Conservation (phyloP, 2,888 invertebrate genomes). For the Dryomyza anilis region DNA sequence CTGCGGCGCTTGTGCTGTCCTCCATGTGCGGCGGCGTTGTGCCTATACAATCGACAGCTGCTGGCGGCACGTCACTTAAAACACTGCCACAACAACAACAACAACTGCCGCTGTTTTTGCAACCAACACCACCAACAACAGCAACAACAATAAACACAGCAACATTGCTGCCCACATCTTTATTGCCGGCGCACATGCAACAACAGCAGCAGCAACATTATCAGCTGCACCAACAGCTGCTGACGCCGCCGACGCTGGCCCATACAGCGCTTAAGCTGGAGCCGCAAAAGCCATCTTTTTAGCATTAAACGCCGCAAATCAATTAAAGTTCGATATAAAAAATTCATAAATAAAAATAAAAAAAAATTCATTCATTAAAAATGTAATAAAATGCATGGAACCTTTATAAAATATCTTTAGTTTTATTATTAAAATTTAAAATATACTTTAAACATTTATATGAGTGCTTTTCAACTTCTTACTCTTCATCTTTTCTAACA, state of each 20-base stretch:
- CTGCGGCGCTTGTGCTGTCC: conserved; percentile 52
- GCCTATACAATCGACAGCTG: background rate
- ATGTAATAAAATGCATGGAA: conserved; percentile 5
- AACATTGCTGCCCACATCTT: conserved; percentile 22
- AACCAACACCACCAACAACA: conserved; percentile 35
- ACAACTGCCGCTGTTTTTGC: conserved; percentile 40
- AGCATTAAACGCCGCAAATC: conserved; percentile 25
- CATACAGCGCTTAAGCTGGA: conserved; percentile 1
- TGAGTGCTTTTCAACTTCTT: conserved; percentile 9
- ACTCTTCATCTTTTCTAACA: conserved; percentile 9
- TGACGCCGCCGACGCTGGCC: background rate
- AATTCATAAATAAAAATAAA: conserved; percentile 15
- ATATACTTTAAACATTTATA: conserved; percentile 9
- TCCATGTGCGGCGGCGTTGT: conserved; percentile 45
- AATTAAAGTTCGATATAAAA: too few species aligned
- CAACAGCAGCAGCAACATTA: too few species aligned
- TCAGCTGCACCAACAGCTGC: conserved; percentile 17
- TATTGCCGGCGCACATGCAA: too few species aligned
- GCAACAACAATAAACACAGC: too few species aligned
- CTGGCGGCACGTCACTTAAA: conserved; percentile 31
- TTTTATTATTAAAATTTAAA: conserved; percentile 27
- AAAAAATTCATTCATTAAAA: conserved; percentile 3
- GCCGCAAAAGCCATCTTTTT: conserved; percentile 1
- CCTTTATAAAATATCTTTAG: conserved; percentile 19
- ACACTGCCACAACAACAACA: conserved; percentile 41